phyloP scores from a whole-genome alignment of 2,113 vertebrate species.

The Anoura caudifer region DNA sequence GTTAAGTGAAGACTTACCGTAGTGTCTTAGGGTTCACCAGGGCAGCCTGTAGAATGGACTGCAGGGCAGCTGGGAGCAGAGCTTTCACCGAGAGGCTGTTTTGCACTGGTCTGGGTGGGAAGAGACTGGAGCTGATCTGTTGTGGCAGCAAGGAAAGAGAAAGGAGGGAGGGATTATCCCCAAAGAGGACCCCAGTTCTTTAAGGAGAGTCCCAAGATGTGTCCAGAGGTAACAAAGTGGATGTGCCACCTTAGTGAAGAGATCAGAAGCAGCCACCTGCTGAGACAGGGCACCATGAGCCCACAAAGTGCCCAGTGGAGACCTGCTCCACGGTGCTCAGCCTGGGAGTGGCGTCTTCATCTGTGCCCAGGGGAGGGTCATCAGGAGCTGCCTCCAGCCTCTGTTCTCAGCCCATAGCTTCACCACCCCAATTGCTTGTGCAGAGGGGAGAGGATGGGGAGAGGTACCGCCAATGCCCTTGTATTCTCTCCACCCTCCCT shows the following conservation, averaged over 20 bases:
- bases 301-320: not conserved
- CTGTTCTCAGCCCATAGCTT: not conserved
- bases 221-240: not conserved
- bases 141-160: not conserved
- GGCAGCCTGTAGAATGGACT: not conserved
- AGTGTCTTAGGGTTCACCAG: not conserved
- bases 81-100: not conserved
- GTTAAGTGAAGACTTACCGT: not conserved
- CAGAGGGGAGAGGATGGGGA: too few relatives aligned
- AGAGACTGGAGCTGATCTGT: not conserved
- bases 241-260: not conserved
- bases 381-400: not conserved
- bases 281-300: not conserved
- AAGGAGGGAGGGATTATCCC: not conserved
- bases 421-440: too few relatives aligned
- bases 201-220: not conserved
- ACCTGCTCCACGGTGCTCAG: too few relatives aligned
- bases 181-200: not conserved
- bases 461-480: not conserved
- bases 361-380: not conserved
- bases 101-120: not conserved
- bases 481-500: not conserved
- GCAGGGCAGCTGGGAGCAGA: not conserved
- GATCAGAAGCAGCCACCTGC: not conserved
- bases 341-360: not conserved